These are phyloP conservation scores for Dreissena polymorpha DNA, from an alignment of 1,140 invertebrate species.

Conservation along the genomic window DNA sequence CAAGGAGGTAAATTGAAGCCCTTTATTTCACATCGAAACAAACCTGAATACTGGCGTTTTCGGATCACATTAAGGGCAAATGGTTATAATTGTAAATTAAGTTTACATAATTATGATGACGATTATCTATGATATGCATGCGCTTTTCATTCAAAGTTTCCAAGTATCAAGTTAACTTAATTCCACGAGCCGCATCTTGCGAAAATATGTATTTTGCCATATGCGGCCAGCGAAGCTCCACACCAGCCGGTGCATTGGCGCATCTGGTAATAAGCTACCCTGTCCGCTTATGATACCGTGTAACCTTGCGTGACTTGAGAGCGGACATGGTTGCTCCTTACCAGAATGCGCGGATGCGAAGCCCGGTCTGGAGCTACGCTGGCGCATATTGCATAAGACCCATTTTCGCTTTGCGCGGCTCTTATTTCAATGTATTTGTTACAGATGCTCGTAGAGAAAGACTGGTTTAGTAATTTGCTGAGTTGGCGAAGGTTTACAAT, in stretches of 20 bases:
- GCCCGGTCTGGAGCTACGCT: background rate
- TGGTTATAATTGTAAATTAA: background rate
- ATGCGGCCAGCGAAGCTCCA: no score
- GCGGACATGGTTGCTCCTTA: background rate
- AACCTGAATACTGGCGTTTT: background rate
- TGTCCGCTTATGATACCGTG: background rate
- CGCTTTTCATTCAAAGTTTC: no score
- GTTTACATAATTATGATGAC: background rate
- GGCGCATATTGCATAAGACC: background rate
- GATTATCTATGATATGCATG: no score
- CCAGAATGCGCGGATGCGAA: no score
- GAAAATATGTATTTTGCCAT: no score
- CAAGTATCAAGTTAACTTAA: no score
- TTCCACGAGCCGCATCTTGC: no score
- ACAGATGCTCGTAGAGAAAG: constrained; percentile 86
- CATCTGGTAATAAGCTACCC: background rate
- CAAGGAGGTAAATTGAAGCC: constrained; percentile 80
- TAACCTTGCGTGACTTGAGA: background rate
- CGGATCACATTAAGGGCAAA: background rate
- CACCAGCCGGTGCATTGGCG: no score
- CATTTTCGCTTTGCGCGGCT: background rate
- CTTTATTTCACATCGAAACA: background rate
- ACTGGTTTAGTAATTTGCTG: constrained; percentile 90
- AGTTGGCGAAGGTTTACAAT: constrained; percentile 70
- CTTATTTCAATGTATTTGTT: constrained; percentile 38